phyloP scores from a whole-genome alignment of 2,888 invertebrate genomes.

The Acrobasis suavella region DNA sequence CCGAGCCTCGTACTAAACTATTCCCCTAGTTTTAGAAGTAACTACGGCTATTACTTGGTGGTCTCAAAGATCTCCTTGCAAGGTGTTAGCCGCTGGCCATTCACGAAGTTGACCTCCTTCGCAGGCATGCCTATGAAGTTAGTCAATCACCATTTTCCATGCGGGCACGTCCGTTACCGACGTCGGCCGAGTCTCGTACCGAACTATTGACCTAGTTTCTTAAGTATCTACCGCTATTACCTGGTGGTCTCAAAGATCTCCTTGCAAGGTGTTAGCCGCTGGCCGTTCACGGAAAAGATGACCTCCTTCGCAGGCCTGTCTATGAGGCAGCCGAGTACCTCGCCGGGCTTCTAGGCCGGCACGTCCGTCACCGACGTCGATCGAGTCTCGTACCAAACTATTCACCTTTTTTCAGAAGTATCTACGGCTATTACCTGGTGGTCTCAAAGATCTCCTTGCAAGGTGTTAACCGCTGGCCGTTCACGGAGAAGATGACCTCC shows the following conservation, averaged over 20 bases:
- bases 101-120: too few relatives aligned
- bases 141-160: too few relatives aligned
- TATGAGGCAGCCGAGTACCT: conserved; percentile 68
- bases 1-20: conserved; percentile 91
- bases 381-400: conserved; percentile 94
- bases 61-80: background rate
- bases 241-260: conserved; percentile 89
- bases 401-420: conserved; percentile 73
- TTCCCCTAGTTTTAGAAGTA: conserved; percentile 86
- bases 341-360: conserved; percentile 91
- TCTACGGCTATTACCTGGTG: conserved; percentile 83
- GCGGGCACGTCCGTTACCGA: conserved; percentile 80
- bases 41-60: background rate
- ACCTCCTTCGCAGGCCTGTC: too few relatives aligned
- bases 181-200: conserved; percentile 88
- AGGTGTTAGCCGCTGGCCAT: background rate
- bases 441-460: conserved; percentile 89
- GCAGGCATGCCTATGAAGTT: too few relatives aligned
- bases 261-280: conserved; percentile 60
- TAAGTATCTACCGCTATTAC: conserved; percentile 62
- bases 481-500: conserved; percentile 91
- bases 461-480: conserved; percentile 87
- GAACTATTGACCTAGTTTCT: too few relatives aligned
- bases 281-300: conserved; percentile 55
- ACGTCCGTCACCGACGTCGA: conserved; percentile 81